phyloP scores from a whole-genome alignment of 2,888 invertebrate species.

The Charanyca ferruginea region DNA sequence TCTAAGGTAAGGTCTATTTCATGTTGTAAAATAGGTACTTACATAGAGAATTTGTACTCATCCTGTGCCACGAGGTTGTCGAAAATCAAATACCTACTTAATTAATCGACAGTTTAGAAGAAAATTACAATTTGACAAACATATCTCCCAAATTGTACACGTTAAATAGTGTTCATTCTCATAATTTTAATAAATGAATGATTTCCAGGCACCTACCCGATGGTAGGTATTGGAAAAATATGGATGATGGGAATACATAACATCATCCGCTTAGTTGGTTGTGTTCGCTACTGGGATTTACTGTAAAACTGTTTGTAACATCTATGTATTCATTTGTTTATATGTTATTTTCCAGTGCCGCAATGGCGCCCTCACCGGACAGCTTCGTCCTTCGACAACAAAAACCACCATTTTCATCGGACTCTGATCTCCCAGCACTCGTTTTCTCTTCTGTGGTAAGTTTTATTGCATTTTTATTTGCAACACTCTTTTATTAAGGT shows the following conservation, averaged over 20 bases:
- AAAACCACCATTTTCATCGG: slow-evolving; percentile 86
- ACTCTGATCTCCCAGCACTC: slow-evolving; percentile 75
- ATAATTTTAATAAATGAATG: neutral
- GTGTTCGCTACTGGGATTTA: no score
- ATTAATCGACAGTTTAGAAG: no score
- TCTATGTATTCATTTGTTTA: slow-evolving; percentile 17
- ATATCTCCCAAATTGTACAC: neutral
- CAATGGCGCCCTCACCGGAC: slow-evolving; percentile 94
- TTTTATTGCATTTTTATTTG: slow-evolving; percentile 40
- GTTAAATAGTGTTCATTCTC: neutral
- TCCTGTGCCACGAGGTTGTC: neutral
- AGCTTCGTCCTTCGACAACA: slow-evolving; percentile 92
- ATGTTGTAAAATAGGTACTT: neutral
- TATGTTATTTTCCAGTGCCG: slow-evolving; percentile 93
- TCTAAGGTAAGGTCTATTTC: slow-evolving; percentile 9
- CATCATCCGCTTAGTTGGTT: neutral
- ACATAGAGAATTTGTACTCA: neutral
- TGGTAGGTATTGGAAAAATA: no score
- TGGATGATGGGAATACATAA: no score
- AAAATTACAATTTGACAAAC: neutral
- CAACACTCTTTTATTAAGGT: neutral
- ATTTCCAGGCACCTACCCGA: no score
- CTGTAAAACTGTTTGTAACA: neutral
- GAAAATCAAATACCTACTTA: no score
- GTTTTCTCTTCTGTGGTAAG: slow-evolving; percentile 81